Percentiles rank a stretch among this genome's conserved stretches.
phyloP scores from a whole-genome alignment of 1,140 invertebrate genomes.

The Bradysia coprophila region DNA sequence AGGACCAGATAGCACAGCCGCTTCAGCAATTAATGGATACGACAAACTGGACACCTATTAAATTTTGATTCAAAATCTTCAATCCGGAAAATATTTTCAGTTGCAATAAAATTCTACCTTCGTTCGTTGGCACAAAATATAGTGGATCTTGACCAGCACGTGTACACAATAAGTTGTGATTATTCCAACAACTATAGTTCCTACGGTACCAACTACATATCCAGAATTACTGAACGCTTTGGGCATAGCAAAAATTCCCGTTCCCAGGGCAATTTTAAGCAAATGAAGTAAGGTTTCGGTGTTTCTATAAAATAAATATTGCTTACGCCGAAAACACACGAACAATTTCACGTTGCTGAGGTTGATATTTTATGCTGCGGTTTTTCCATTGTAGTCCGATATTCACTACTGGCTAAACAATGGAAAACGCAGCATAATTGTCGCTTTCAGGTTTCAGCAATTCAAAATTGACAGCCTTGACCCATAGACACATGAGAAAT shows the following conservation, averaged over 20 bases:
- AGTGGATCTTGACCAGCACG: constrained; percentile 34
- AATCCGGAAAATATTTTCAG: not conserved
- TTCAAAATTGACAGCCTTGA: not conserved
- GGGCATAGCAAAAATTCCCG: constrained; percentile 58
- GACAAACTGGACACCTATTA: constrained; percentile 35
- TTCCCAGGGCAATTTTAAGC: constrained; percentile 49
- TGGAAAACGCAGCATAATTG: too few relatives aligned
- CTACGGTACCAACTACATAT: constrained; percentile 37
- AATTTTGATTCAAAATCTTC: constrained; percentile 26
- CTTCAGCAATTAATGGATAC: constrained; percentile 43
- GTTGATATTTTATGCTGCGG: too few relatives aligned
- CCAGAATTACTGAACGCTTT: constrained; percentile 49
- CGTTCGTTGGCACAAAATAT: constrained; percentile 3
- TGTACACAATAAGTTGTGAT: constrained; percentile 53
- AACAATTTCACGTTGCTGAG: too few relatives aligned
- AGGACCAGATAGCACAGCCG: constrained; percentile 43
- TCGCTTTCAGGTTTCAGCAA: not conserved
- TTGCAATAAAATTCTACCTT: not conserved
- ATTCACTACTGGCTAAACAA: too few relatives aligned
- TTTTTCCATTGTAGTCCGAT: too few relatives aligned
- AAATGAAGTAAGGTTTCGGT: constrained; percentile 42
- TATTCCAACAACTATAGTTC: constrained; percentile 37
- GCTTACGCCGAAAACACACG: not conserved
- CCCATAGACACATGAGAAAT: not conserved
- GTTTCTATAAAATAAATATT: constrained; percentile 27